Evolutionary conservation across 2,113 vertebrate species (phyloP).

Genomic region (Sorex araneus): DNA sequence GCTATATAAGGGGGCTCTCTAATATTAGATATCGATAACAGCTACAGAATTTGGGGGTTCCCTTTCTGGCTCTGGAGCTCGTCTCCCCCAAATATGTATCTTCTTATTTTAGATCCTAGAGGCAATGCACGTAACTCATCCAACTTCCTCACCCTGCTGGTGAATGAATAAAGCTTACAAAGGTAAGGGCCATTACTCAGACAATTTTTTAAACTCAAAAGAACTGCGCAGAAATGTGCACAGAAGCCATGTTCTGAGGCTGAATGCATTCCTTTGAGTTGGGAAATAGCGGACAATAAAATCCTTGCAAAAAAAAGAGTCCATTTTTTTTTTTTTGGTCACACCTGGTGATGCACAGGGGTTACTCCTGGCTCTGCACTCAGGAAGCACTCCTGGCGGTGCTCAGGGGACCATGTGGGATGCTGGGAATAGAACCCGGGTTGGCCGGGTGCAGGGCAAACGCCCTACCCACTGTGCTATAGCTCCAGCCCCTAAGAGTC

Average conservation of each 20-base stretch:
- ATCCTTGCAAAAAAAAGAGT: too few species aligned
- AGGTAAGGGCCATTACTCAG: not conserved
- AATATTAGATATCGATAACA: too few species aligned
- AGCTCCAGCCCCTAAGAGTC: too few species aligned
- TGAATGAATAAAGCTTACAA: not conserved
- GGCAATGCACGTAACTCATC: not conserved
- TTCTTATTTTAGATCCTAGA: not conserved
- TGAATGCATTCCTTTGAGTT: not conserved
- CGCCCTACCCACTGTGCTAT: too few species aligned
- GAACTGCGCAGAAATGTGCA: not conserved
- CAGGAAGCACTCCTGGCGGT: too few species aligned
- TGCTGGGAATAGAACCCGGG: too few species aligned
- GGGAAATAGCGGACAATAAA: constrained; percentile 17
- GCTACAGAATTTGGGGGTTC: not conserved
- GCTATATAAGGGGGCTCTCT: too few species aligned
- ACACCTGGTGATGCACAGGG: too few species aligned
- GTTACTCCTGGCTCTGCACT: too few species aligned
- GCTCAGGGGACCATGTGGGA: too few species aligned
- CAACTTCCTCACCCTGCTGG: not conserved
- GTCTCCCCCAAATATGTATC: not conserved
- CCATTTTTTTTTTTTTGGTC: too few species aligned
- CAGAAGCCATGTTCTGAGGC: not conserved
- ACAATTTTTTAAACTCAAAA: constrained; percentile 15
- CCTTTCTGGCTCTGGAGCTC: not conserved
- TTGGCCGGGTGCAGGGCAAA: too few species aligned